Evolutionary conservation across 2,113 vertebrate genomes (phyloP), one percentile per base, ranked within the genome.

Genomic region (Nycticorax nycticorax): DNA sequence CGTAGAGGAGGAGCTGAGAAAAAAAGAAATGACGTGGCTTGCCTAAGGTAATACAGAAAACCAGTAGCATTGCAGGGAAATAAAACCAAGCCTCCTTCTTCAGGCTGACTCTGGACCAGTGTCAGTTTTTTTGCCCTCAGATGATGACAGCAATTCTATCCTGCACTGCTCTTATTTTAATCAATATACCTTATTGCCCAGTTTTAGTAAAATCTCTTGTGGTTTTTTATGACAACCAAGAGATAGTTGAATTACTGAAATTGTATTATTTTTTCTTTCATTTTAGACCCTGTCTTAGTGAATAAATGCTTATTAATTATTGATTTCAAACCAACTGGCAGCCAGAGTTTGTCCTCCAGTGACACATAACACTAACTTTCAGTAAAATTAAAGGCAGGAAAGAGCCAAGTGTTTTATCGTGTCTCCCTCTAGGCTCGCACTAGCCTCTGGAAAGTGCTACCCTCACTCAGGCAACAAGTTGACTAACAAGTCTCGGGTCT

Each of bases 161-260:
- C 26, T 81, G 33, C 50, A 69, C 37, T 41, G n/a, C 82, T 92
- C 85, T 79, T 87, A 37, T 53, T 94, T 94, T 69, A 90, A 94
- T 85, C 69, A 63, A 27, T 93, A 69, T 74, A 60, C 23, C 45
- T 73, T 85, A 80, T 78, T 96, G 85, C 60, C 64, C 35, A 63
- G 91, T 96, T 97, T 91, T 92, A 93, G 81, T 96, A 43, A 95
- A 96, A 69, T 83, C 66, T 93, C 32, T 22, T 78, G 24, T 50
- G 53, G 96, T 96, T 95, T 39, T 72, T 97, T 97, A 41, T 97
- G 95, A 79, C 76, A 92, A 88, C 67, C 26, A 64, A 83, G 86
- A 91, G 86, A 24, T 77, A 72, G 37, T 88, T 86, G 73, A 92
- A 64, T 96, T 94, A 84, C 92, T 69, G 35, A 89, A 89, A 87